phyloP scores from a whole-genome alignment of 2,888 invertebrate genomes.

The Myathropa florea region DNA sequence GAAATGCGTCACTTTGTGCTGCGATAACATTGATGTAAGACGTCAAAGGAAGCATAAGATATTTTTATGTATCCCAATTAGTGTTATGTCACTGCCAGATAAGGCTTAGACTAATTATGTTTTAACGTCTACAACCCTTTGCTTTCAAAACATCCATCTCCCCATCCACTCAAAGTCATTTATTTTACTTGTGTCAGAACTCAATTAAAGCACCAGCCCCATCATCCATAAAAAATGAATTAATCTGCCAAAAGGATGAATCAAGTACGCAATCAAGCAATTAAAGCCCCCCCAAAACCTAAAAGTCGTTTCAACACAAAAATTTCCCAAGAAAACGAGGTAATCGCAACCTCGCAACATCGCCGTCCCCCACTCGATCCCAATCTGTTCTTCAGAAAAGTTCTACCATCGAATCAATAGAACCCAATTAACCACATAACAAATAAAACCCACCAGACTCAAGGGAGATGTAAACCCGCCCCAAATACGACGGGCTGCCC shows the following conservation, averaged over 20 bases:
- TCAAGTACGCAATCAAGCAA: slow-evolving; percentile 22
- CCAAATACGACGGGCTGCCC: neutral
- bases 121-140: neutral
- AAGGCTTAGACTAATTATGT: neutral
- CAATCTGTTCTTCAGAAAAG: neutral
- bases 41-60: neutral
- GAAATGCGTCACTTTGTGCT: neutral
- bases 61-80: neutral
- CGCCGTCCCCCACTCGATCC: neutral
- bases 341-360: neutral
- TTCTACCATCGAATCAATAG: slow-evolving; percentile 9
- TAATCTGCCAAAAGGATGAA: neutral
- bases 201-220: slow-evolving; percentile 24
- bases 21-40: neutral
- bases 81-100: neutral
- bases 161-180: neutral
- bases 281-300: slow-evolving; percentile 12
- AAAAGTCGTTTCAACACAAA: neutral
- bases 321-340: slow-evolving; percentile 1
- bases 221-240: slow-evolving; percentile 8
- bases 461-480: neutral
- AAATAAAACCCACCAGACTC: neutral
- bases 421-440: slow-evolving; percentile 25
- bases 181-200: neutral
- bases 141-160: neutral